Base-by-base conservation (phyloP, 2,797 vertebrate genomes). In the Synanceia verrucosa region DNA sequence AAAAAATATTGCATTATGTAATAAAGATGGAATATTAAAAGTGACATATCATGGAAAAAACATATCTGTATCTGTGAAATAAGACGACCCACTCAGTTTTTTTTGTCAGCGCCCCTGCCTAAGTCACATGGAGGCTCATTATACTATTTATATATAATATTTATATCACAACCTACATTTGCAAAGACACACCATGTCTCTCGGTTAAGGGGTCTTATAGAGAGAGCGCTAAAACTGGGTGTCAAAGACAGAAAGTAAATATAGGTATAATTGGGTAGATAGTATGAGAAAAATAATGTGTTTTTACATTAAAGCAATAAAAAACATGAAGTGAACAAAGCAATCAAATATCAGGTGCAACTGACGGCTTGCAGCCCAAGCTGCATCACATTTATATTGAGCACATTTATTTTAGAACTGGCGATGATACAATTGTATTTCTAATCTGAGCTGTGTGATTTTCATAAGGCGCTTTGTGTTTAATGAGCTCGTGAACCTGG, bases 401-500 rank as follows among this genome's bases (percentile, higher is more conserved):
- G 21, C 55, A 72, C 33, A 44, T 43, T 51, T 59, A 39, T 36
- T 78, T 65, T 34, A 8, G 52, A 61, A 29, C 9, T 43, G 39
- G 19, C 33, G 33, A 12, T 14, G 60, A 48, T 28, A 13, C 28
- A 37, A 21, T 10, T 19, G 19, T 52, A 39, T 48, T 63, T 28
- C 3, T 1, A 31, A 36, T 31, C 19, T 28, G 37, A 59, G 18
- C 37, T 21, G 26, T 10, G 21, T 23, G 28, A 12, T 69, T 68
- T 72, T 57, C 34, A 73, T 47, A 33, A 64, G 19, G 19, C 19
- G 2, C 24, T 52, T 61, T 48, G 39, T 52, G 46, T 63, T 44
- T 47, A 53, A 69, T 73, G 73, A 56, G 62, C 70, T 77, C 52
- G 59, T 74, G 63, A 74, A 48, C 62, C 52, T 56, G 61, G 36